Conservation (phyloP, 2,113 vertebrate genomes). For the Gambusia affinis region DNA sequence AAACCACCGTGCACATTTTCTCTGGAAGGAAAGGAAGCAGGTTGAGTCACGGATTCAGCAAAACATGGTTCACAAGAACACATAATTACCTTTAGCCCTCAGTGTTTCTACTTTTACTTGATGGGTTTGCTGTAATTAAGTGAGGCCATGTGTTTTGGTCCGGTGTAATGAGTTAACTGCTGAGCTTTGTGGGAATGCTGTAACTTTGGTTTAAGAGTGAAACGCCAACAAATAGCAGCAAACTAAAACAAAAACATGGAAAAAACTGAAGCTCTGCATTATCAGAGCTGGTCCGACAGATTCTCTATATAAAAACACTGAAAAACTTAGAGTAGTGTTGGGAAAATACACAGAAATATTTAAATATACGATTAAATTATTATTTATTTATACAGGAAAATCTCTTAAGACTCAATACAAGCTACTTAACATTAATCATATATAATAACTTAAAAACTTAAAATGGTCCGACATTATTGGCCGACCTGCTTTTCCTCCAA, state of each 20-base stretch:
- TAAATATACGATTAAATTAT: too few relatives aligned
- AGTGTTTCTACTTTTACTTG: conserved; percentile 41
- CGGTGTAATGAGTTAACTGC: conserved; percentile 50
- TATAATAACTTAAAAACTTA: too few relatives aligned
- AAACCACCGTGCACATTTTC: conserved; percentile 97
- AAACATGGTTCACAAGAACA: conserved; percentile 26
- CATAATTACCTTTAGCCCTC: conserved; percentile 40
- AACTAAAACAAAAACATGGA: conserved; percentile 27
- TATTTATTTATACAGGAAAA: too few relatives aligned
- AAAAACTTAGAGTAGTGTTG: too few relatives aligned
- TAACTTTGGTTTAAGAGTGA: conserved; percentile 38
- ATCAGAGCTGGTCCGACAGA: too few relatives aligned
- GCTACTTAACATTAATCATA: too few relatives aligned
- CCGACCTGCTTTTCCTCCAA: too few relatives aligned
- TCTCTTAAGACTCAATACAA: too few relatives aligned
- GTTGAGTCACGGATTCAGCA: conserved; percentile 5
- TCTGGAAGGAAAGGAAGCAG: conserved; percentile 58
- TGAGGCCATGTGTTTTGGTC: conserved; percentile 45
- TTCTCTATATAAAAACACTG: too few relatives aligned
- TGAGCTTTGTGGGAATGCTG: conserved; percentile 44
- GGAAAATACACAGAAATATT: too few relatives aligned
- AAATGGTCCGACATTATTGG: too few relatives aligned
- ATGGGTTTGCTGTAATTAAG: conserved; percentile 35
- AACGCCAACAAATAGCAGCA: conserved; percentile 45
- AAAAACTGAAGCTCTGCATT: too few relatives aligned